phyloP scores from a whole-genome alignment of 2,888 invertebrate species.

The Nemoura dubitans region DNA sequence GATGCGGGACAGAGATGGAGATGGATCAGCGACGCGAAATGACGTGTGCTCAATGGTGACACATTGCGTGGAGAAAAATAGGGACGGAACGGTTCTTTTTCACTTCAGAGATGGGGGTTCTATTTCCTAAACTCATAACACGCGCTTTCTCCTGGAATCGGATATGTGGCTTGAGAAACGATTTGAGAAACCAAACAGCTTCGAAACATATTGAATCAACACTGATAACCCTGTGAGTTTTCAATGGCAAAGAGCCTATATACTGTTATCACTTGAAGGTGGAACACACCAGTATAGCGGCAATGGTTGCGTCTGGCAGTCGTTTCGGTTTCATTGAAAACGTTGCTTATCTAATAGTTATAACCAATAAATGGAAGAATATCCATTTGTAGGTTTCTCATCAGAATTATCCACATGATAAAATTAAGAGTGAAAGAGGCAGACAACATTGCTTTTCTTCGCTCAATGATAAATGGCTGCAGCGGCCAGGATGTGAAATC shows the following conservation, averaged over 20 bases:
- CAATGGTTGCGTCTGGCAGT: not conserved
- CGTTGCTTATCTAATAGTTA: not conserved
- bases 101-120: slow-evolving; percentile 39
- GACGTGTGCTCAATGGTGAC: slow-evolving; percentile 45
- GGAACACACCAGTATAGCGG: not conserved
- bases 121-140: slow-evolving; percentile 47
- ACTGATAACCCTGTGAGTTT: not conserved
- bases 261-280: not conserved
- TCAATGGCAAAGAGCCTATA: not conserved
- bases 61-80: slow-evolving; percentile 43
- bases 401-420: not conserved
- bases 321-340: not conserved
- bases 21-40: slow-evolving; percentile 35
- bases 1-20: slow-evolving; percentile 25
- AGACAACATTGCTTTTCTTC: not conserved
- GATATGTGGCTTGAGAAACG: slow-evolving; percentile 36
- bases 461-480: no score
- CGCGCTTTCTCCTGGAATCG: slow-evolving; percentile 26
- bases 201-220: slow-evolving; percentile 40
- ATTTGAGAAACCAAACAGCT: slow-evolving; percentile 30
- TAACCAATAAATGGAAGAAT: not conserved
- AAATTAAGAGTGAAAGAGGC: not conserved
- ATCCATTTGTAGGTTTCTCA: not conserved
- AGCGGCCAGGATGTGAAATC: no score
- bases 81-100: slow-evolving; percentile 20